phyloP scores from a whole-genome alignment of 2,888 invertebrate genomes.

The Hirtodrosophila duncani region DNA sequence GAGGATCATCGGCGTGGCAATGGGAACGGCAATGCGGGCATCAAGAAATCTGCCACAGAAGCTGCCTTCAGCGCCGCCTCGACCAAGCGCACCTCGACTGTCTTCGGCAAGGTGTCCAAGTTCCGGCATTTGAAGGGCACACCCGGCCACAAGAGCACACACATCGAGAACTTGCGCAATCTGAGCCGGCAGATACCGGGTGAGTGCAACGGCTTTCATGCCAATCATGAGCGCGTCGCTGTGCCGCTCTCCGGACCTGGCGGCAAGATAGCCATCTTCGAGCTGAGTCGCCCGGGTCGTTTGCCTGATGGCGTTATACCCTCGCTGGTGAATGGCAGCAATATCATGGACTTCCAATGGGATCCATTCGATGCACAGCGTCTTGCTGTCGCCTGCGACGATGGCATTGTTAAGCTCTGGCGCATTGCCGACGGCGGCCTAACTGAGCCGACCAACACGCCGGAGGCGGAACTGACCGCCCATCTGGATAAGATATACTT shows the following conservation, averaged over 20 bases:
- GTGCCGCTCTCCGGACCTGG: constrained; percentile 94
- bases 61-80: constrained; percentile 79
- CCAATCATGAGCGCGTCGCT: constrained; percentile 91
- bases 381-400: constrained; percentile 93
- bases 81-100: constrained; percentile 90
- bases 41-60: constrained; percentile 79
- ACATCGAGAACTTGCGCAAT: constrained; percentile 94
- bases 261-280: constrained; percentile 92
- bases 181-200: constrained; percentile 94
- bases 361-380: constrained; percentile 91
- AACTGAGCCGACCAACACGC: constrained; percentile 88
- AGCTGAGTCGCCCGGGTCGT: constrained; percentile 87
- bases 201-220: constrained; percentile 96
- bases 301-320: constrained; percentile 89
- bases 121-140: constrained; percentile 95
- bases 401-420: constrained; percentile 90
- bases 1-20: constrained; percentile 74
- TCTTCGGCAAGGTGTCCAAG: constrained; percentile 93
- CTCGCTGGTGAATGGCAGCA: constrained; percentile 92
- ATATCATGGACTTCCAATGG: constrained; percentile 95
- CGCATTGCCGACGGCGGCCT: constrained; percentile 84
- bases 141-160: constrained; percentile 92
- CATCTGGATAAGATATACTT: constrained; percentile 95
- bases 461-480: constrained; percentile 85
- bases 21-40: constrained; percentile 46